Conservation (phyloP, 2,888 invertebrate genomes). For the Epinotia ramella region DNA sequence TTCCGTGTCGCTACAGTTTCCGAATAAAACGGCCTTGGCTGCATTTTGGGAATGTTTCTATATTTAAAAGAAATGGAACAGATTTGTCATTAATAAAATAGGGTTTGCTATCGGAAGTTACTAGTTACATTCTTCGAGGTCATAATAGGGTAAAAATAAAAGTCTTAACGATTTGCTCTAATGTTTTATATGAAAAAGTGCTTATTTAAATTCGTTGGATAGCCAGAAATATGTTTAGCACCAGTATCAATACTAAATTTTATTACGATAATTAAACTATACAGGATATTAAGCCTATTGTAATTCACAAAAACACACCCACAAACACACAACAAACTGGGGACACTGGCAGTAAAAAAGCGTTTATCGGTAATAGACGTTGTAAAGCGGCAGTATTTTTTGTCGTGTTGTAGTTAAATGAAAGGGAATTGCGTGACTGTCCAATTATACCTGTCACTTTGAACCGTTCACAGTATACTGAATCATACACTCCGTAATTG, state of each 20-base stretch:
- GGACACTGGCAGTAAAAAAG: not conserved
- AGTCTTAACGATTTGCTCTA: not conserved
- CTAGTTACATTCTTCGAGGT: not conserved
- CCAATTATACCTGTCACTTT: not conserved
- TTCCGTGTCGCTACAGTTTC: too few species aligned
- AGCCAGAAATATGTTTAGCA: not conserved
- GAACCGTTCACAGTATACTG: not conserved
- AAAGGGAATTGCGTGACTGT: not conserved
- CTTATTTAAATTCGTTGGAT: not conserved
- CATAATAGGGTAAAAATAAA: not conserved
- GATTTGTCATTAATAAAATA: not conserved
- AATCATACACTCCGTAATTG: not conserved
- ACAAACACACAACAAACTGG: not conserved
- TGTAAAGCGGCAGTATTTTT: not conserved
- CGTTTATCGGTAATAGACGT: slow-evolving; percentile 2
- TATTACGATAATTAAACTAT: too few species aligned
- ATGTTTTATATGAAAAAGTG: not conserved
- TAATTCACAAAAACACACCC: too few species aligned
- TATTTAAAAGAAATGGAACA: not conserved
- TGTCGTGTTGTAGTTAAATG: not conserved
- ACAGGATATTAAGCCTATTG: too few species aligned
- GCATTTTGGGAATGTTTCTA: too few species aligned
- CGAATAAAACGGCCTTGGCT: too few species aligned
- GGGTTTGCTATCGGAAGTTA: not conserved
- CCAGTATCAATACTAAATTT: too few species aligned